Base-by-base conservation (phyloP, 2,113 vertebrate species). In the Bambusicola thoracicus region DNA sequence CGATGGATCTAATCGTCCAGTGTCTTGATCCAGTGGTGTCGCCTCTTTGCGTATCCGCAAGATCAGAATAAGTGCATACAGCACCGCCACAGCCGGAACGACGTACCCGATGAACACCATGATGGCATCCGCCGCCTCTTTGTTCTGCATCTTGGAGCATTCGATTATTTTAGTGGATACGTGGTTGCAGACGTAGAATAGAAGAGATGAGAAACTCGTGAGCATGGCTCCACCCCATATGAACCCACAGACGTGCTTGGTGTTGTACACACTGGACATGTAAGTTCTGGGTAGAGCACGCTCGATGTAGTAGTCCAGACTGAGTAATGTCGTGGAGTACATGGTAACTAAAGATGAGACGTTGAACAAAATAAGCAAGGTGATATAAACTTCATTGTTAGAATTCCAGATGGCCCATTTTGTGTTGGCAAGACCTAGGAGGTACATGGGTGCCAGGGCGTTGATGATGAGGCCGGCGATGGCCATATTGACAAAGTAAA, bases 401-500 rank as follows among this genome's bases (percentile, higher is more conserved):
- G 98, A 98, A 72, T 98, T 98, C 99, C 99, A 99, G 15, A 97
- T 95, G 2, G 98, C 98, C 99, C 99, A 99, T 89, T 97, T 97
- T 2, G 98, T 98, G 44, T 98, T 98, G 77, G 97, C 96, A 5
- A 99, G 98, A 61, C 98, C 98, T 51, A 99, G 97, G 77, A 99
- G 98, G 96, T 99, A 98, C 56, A 98, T 95, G 0, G 99, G 99
- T 1, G 99, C 99, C 96, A 99, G 98, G 13, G 98, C 88, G 11
- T 98, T 98, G 87, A 99, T 98, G 92, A 99, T 98, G 18, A 99
- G 98, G 20, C 99, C 99, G 0, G 99, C 99, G 1, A 99, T 98
- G 11, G 99, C 99, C 55, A 99, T 99, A 97, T 99, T 99, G 91
- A 99, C 99, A 3, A 99, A 99, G 93, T 99, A 99, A 76, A 99